A percentile compares a stretch with the other conserved stretches of the same genome.
Conservation (phyloP, 2,797 vertebrate genomes). For the Galago senegalensis region DNA sequence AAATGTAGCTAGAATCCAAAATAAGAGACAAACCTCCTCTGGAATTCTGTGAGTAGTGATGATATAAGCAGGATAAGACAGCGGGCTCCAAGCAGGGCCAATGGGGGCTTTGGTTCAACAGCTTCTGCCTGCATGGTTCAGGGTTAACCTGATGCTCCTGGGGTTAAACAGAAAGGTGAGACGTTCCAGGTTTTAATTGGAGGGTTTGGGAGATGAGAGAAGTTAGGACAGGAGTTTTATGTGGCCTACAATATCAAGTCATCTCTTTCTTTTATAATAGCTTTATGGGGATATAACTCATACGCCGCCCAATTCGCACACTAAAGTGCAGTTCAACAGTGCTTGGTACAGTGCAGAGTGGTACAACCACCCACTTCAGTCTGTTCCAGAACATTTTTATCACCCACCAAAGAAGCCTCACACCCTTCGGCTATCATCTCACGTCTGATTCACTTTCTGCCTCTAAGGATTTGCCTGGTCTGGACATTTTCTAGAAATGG, state of each 20-base stretch:
- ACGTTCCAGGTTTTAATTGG: background rate
- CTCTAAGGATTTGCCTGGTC: background rate
- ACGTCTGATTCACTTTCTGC: background rate
- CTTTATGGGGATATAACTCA: background rate
- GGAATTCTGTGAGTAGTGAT: background rate
- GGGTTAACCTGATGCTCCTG: background rate
- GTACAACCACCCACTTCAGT: background rate
- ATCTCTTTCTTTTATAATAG: background rate
- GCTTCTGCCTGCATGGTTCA: background rate
- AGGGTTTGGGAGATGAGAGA: no score
- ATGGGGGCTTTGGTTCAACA: fast-evolving
- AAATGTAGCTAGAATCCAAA: background rate
- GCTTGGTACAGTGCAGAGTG: background rate
- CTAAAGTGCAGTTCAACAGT: fast-evolving
- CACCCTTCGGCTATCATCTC: background rate
- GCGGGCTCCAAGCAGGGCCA: background rate
- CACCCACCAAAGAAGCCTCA: background rate
- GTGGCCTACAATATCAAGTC: background rate
- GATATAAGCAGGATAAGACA: fast-evolving
- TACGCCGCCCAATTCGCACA: background rate
- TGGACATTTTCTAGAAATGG: background rate
- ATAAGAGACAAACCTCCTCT: background rate
- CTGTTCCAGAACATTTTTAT: background rate
- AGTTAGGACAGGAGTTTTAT: background rate
- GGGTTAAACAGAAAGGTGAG: background rate